Percentiles rank a stretch among this genome's conserved stretches.
phyloP scores from a whole-genome alignment of 2,797 vertebrate species.

The Phrynocephalus guinanensis region DNA sequence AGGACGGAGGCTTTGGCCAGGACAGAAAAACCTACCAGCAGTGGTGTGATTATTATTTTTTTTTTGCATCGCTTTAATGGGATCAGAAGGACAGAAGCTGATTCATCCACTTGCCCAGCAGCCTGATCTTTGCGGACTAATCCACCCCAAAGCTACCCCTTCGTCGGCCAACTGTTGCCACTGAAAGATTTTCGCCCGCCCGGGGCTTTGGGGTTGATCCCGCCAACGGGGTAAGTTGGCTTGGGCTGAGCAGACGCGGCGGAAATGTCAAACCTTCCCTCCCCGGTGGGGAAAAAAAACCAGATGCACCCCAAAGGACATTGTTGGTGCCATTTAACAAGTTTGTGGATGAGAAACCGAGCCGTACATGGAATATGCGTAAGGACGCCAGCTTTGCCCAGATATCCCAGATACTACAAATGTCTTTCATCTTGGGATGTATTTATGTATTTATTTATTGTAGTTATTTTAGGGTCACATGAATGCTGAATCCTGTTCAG shows the following conservation, averaged over 20 bases:
- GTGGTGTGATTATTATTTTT: neutral
- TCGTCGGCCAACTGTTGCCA: neutral
- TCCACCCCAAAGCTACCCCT: neutral
- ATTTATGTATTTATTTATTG: too few species aligned
- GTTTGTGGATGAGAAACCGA: too few species aligned
- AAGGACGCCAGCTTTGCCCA: too few species aligned
- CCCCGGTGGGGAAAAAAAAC: too few species aligned
- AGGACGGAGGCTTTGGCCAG: neutral
- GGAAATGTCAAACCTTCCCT: neutral
- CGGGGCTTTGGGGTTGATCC: neutral
- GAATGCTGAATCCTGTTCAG: too few species aligned
- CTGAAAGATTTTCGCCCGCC: neutral
- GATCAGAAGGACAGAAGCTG: neutral
- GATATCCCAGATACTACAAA: too few species aligned
- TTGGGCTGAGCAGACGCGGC: neutral
- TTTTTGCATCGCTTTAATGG: neutral
- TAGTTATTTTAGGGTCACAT: too few species aligned
- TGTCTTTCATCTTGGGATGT: too few species aligned
- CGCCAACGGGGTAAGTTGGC: neutral
- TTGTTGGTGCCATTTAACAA: too few species aligned
- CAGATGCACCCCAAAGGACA: neutral
- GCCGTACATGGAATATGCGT: too few species aligned
- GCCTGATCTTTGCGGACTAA: neutral
- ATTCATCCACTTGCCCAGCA: neutral
- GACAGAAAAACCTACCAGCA: neutral